Conservation (phyloP, 2,797 vertebrate genomes). For the Saguinus oedipus region DNA sequence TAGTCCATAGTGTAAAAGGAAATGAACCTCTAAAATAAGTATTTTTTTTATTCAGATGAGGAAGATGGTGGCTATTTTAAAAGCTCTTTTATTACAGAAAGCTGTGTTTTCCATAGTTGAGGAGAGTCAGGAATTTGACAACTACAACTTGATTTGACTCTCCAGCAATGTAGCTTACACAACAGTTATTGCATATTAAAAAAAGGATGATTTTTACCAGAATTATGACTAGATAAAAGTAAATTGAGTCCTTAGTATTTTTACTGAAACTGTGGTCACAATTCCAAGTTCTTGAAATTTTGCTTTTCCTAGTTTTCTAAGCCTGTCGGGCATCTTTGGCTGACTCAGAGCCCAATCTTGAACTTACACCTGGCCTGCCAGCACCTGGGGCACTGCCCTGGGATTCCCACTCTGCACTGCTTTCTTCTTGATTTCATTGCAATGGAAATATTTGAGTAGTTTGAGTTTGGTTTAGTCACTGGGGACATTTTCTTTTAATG, state of each 20-base stretch:
- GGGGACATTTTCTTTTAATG: neutral
- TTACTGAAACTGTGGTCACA: neutral
- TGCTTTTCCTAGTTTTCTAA: neutral
- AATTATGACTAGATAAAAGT: neutral
- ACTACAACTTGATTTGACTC: neutral
- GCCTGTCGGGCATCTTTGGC: neutral
- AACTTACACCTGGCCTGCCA: neutral
- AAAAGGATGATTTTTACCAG: neutral
- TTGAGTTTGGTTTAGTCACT: neutral
- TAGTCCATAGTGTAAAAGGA: neutral
- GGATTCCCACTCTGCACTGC: neutral
- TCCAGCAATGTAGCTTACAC: neutral
- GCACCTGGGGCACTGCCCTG: neutral
- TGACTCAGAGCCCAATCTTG: neutral
- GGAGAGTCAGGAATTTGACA: neutral
- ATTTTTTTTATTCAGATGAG: neutral
- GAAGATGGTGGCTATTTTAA: neutral
- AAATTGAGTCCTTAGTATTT: neutral
- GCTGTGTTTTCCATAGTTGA: neutral
- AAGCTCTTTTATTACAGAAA: neutral
- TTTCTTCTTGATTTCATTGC: conserved; percentile 13
- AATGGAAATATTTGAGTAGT: neutral
- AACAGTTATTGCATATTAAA: neutral
- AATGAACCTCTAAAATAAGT: neutral
- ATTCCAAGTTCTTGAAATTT: neutral